Evolutionary conservation across 2,797 vertebrate species (phyloP), one percentile per base, ranked within the genome.

Genomic region (Enteromius anoplus): DNA sequence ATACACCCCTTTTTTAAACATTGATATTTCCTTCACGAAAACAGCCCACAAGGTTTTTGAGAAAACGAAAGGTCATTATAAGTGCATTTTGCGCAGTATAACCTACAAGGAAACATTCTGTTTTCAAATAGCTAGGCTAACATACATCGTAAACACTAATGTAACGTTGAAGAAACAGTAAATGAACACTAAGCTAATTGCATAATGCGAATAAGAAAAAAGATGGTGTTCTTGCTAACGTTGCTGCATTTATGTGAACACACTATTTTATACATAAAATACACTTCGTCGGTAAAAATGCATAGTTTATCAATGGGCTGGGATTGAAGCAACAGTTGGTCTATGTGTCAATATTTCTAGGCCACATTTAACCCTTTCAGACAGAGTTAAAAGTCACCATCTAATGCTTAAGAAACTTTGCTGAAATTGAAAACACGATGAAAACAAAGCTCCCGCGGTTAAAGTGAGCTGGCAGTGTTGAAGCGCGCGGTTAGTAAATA

Each of bases 251-350:
- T 5, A 26, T 66, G 47, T 6, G 37, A 78, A 37, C 2, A 34
- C 19, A 17, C 11, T 78, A 15, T 47, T n/a, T 3, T 8, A 70
- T 7, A 80, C n/a, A 40, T 37, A 34, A 42, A 26, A 65, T 15
- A 34, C 42, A 14, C 10, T 29, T 17, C 4, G 29, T 71, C n/a
- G 45, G 40, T 26, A 5, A 75, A 32, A 40, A 3, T 3, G n/a
- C 66, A 82, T 12, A 42, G n/a, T 40, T 65, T 49, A 55, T 32
- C 60, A 42, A 75, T 29, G 71, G 47, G 47, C 34, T 58, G 81
- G 60, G 71, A 37, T 42, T 78, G 75, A 73, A 87, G 89, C 90
- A 90, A 91, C 90, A 91, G 88, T 91, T 90, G 87, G 75, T 76
- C 73, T 81, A 69, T 78, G 82, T 82, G 81, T 81, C 72, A 76